Evolutionary conservation across 2,888 invertebrate species (phyloP), one percentile per base, ranked within the genome.

Genomic region (Nycteola revayana): DNA sequence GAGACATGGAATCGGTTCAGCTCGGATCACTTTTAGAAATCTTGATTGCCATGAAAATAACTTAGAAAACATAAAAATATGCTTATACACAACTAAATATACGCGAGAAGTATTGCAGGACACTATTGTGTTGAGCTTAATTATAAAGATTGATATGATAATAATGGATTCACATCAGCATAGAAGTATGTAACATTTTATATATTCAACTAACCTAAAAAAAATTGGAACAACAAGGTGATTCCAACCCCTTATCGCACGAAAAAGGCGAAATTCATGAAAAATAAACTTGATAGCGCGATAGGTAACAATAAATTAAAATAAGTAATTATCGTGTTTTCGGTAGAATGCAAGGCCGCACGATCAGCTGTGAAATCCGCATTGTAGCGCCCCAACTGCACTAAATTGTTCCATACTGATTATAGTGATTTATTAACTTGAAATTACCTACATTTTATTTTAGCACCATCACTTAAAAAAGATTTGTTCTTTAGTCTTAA

Each of bases 281-380:
- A 55, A 61, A 58, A 63, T 51, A 55, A 60, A 60, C 57, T 43
- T 53, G 42, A 45, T 54, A 54, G 34, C 24, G 42, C 62, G 58
- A 65, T 64, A 56, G 41, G 44, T 42, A 42, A 47, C 51, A 41
- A 51, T 60, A 73, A 82, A 80, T 82, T 80, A 77, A 79, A 80
- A 79, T 84, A 79, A 80, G 78, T 84, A 80, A 81, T 82, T 79
- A 81, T 76, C 71, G 73, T 67, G 66, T 36, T 80, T 79, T 77
- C 75, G 65, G 71, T 66, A 54, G 52, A 54, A 60, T 49, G 59
- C 60, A 64, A 57, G 65, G 68, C 65, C 56, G 21, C n/a, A 21
- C 47, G 42, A 54, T 56, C 50, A 47, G 37, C 33, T 48, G 50
- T 28, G 36, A 34, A 36, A 25, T 33, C 24, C 28, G 44, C 43